Percentiles rank a stretch among this genome's conserved stretches.
Conservation (phyloP, 1,140 invertebrate genomes). For the Triops cancriformis region DNA sequence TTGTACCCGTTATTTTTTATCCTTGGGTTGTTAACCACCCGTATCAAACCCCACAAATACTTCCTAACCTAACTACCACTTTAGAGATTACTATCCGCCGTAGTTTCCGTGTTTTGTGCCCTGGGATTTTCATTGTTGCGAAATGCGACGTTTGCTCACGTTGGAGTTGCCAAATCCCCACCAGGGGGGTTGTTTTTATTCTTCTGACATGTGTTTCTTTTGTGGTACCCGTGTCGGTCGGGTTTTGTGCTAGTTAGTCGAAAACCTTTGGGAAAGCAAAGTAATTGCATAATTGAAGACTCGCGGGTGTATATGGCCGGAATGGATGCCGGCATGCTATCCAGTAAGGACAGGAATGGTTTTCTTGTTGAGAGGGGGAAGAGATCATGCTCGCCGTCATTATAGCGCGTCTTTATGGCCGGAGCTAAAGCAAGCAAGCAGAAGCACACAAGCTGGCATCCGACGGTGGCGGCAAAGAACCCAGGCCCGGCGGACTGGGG, state of each 20-base stretch:
- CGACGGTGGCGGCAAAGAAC: background rate
- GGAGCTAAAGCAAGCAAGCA: no score
- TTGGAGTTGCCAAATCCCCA: background rate
- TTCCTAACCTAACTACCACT: no score
- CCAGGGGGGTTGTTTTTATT: background rate
- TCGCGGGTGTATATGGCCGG: background rate
- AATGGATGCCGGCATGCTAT: background rate
- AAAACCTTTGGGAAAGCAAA: background rate
- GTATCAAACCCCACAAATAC: no score
- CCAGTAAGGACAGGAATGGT: background rate
- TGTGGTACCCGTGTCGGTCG: background rate
- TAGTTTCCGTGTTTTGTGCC: no score
- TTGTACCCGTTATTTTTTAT: no score
- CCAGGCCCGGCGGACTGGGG: background rate
- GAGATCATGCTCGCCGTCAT: background rate
- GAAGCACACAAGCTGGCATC: no score
- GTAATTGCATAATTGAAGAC: conserved; percentile 1
- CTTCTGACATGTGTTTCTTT: background rate
- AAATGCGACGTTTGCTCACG: no score
- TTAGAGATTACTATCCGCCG: no score
- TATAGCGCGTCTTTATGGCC: background rate
- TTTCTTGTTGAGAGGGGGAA: background rate
- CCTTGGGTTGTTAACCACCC: no score
- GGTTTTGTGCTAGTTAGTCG: conserved; percentile 2
- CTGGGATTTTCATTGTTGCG: no score